phyloP scores from a whole-genome alignment of 2,888 invertebrate genomes.

The Dascillus cervinus region DNA sequence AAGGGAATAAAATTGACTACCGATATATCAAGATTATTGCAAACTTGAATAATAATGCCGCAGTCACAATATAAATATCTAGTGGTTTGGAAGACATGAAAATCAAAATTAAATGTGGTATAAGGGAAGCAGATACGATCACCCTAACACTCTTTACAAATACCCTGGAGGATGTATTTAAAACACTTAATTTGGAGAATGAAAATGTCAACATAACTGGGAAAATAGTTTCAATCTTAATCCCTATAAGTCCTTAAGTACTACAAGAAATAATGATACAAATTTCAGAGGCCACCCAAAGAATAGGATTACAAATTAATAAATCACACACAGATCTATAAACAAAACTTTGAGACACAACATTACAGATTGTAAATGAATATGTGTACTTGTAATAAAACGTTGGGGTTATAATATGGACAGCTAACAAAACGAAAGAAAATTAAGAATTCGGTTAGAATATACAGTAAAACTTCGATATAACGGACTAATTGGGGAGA shows the following conservation, averaged over 20 bases:
- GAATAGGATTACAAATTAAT: constrained; percentile 1
- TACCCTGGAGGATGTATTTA: constrained; percentile 1
- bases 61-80: neutral
- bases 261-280: no score
- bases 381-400: neutral
- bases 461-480: no score
- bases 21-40: neutral
- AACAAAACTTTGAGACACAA: constrained; percentile 1
- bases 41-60: constrained; percentile 1
- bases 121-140: constrained; percentile 1
- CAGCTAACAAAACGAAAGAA: constrained; percentile 1
- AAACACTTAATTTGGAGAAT: neutral
- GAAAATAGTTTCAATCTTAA: neutral
- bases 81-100: neutral
- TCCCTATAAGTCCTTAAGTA: no score
- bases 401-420: neutral
- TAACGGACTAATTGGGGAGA: no score
- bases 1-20: constrained; percentile 1
- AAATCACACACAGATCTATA: constrained; percentile 2
- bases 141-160: constrained; percentile 4
- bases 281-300: no score
- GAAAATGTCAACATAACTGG: constrained; percentile 1
- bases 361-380: constrained; percentile 1
- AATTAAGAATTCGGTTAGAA: no score
- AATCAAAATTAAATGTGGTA: constrained; percentile 3